A percentile compares a stretch with the other conserved stretches of the same genome.
These are phyloP conservation scores for Bombyx huttoni DNA, from an alignment of 2,888 invertebrate species.

Conservation along the genomic window DNA sequence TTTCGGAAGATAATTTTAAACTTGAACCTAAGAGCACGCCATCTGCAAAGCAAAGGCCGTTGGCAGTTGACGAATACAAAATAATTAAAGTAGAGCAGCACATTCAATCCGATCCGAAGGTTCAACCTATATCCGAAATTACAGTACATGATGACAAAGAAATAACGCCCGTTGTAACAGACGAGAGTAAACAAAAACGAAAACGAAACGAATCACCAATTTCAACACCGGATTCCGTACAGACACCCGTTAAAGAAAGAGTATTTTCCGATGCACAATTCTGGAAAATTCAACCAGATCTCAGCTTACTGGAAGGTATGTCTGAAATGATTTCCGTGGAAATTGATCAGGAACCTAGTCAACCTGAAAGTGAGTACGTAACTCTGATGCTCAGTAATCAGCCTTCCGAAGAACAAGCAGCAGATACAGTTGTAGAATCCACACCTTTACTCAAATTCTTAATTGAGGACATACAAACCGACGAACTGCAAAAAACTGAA, in stretches of 20 bases:
- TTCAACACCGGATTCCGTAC: conserved; percentile 50
- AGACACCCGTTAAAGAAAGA: conserved; percentile 58
- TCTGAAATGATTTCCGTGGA: conserved; percentile 38
- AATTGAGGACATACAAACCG: conserved; percentile 16
- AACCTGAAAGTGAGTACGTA: conserved; percentile 5
- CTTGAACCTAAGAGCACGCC: too few species aligned
- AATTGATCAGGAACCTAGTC: conserved; percentile 15
- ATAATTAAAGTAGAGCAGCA: too few species aligned
- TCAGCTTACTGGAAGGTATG: conserved; percentile 26
- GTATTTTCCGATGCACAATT: conserved; percentile 57
- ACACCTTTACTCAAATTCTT: conserved; percentile 11
- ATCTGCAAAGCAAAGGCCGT: too few species aligned
- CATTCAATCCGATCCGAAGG: background rate
- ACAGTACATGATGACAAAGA: background rate
- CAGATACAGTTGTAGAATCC: background rate
- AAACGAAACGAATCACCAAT: conserved; percentile 25
- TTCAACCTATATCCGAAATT: background rate
- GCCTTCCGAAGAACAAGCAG: background rate
- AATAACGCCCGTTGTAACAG: background rate
- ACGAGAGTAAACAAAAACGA: background rate
- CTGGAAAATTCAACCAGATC: conserved; percentile 47
- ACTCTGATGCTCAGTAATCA: background rate
- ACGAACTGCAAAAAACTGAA: conserved; percentile 11
- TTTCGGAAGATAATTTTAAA: too few species aligned
- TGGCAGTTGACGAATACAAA: too few species aligned